These are phyloP conservation scores for Scaptomyza tumidula DNA, from an alignment of 2,888 invertebrate species.

Conservation along the genomic window DNA sequence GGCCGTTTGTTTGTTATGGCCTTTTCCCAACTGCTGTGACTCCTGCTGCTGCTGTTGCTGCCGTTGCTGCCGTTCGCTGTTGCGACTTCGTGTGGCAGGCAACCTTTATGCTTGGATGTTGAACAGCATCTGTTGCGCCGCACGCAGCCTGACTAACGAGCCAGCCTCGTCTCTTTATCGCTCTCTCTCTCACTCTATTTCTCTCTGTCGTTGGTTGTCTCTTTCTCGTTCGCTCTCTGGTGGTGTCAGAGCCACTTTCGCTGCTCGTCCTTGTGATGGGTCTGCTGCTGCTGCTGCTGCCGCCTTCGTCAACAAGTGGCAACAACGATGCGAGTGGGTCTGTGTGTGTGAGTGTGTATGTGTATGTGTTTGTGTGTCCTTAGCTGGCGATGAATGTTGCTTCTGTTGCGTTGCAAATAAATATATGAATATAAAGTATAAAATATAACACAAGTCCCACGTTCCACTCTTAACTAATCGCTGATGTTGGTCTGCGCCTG, in stretches of 20 bases:
- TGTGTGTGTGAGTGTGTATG: conserved; percentile 10
- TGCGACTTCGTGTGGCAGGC: conserved; percentile 49
- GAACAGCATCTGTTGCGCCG: conserved; percentile 78
- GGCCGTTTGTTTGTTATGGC: background rate
- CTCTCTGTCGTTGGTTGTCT: background rate
- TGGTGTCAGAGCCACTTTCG: background rate
- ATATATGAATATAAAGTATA: background rate
- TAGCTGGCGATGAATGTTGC: conserved; percentile 3
- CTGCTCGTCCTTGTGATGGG: conserved; percentile 20
- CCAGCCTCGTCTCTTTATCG: conserved; percentile 36
- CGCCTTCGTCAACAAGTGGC: conserved; percentile 53
- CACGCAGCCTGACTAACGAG: conserved; percentile 60
- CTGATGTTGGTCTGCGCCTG: conserved; percentile 51
- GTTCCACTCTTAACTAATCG: conserved; percentile 64
- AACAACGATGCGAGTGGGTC: conserved; percentile 32
- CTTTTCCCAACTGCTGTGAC: background rate
- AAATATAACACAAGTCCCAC: conserved; percentile 41
- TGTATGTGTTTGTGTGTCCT: conserved; percentile 13
- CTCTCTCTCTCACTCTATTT: background rate
- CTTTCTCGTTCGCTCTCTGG: background rate
- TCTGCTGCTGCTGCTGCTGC: conserved; percentile 9
- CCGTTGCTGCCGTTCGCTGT: background rate
- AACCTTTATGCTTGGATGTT: conserved; percentile 73
- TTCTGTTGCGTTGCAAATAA: conserved; percentile 8
- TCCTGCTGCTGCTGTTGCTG: background rate